A percentile compares a stretch with the other conserved stretches of the same genome.
Evolutionary conservation across 2,888 invertebrate species (phyloP).

Genomic region (Philereme transversata): DNA sequence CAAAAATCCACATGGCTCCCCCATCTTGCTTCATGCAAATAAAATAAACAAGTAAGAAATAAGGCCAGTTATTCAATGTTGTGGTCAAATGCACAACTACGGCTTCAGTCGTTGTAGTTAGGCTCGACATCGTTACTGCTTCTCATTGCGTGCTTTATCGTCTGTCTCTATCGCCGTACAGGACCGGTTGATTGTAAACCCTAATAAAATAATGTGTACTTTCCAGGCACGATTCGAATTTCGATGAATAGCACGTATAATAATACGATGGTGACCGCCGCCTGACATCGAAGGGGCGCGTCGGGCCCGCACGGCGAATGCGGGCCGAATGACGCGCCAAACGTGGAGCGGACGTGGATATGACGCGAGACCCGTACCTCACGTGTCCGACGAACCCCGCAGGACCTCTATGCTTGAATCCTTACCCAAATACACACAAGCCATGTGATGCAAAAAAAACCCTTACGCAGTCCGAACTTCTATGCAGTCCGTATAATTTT

Average conservation of each 20-base stretch:
- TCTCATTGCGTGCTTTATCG: slow-evolving; percentile 35
- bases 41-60: slow-evolving; percentile 77
- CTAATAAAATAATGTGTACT: slow-evolving; percentile 20
- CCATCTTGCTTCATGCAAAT: slow-evolving; percentile 80
- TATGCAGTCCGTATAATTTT: slow-evolving; percentile 9
- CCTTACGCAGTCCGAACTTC: slow-evolving; percentile 6
- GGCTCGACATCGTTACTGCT: slow-evolving; percentile 44
- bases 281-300: slow-evolving; percentile 73
- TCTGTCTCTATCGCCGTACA: slow-evolving; percentile 28
- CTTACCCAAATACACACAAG: background rate
- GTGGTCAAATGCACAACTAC: slow-evolving; percentile 50
- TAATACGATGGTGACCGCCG: slow-evolving; percentile 67
- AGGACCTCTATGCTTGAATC: slow-evolving; percentile 70
- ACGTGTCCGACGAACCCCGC: slow-evolving; percentile 57
- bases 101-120: slow-evolving; percentile 67
- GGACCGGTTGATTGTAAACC: slow-evolving; percentile 15
- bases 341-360: slow-evolving; percentile 40
- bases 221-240: slow-evolving; percentile 75
- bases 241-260: slow-evolving; percentile 81
- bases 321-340: slow-evolving; percentile 55
- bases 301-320: slow-evolving; percentile 53
- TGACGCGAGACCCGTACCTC: slow-evolving; percentile 48
- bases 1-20: slow-evolving; percentile 76
- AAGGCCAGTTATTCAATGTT: slow-evolving; percentile 59
- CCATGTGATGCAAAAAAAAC: background rate